These are phyloP conservation scores for Heliconius hermathena DNA, from an alignment of 1,140 invertebrate species.

Conservation along the genomic window DNA sequence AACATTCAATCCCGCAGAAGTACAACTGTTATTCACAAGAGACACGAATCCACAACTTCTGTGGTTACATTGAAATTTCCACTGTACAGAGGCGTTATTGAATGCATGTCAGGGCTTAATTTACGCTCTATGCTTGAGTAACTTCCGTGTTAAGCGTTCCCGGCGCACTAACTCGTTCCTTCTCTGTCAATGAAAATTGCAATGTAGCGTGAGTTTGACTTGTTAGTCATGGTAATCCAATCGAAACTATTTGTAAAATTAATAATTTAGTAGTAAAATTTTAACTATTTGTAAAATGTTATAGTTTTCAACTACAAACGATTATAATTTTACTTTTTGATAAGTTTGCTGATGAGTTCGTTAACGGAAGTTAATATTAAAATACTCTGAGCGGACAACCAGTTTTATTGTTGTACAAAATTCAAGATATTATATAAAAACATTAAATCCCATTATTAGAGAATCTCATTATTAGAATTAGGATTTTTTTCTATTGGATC, in stretches of 20 bases:
- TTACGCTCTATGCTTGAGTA: background rate
- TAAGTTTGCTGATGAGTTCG: too few species aligned
- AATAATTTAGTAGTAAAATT: background rate
- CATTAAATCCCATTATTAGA: too few species aligned
- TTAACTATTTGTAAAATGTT: background rate
- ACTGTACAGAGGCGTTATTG: background rate
- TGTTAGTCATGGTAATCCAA: background rate
- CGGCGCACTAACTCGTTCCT: background rate
- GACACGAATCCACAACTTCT: slow-evolving; percentile 1
- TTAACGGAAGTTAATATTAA: background rate
- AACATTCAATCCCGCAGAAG: background rate
- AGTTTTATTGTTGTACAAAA: too few species aligned
- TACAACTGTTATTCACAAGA: slow-evolving; percentile 2
- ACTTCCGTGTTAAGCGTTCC: slow-evolving; percentile 18
- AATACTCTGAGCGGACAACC: too few species aligned
- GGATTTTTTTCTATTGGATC: too few species aligned
- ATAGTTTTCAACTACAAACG: too few species aligned
- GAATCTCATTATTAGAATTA: too few species aligned
- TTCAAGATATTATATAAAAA: too few species aligned
- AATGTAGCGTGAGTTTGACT: slow-evolving; percentile 1
- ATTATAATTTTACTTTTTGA: too few species aligned
- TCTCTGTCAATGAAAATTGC: background rate
- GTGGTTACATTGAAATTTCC: background rate
- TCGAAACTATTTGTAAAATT: background rate
- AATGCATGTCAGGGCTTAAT: slow-evolving; percentile 14